Conservation (phyloP, 2,888 invertebrate species). For the Tipula unca region DNA sequence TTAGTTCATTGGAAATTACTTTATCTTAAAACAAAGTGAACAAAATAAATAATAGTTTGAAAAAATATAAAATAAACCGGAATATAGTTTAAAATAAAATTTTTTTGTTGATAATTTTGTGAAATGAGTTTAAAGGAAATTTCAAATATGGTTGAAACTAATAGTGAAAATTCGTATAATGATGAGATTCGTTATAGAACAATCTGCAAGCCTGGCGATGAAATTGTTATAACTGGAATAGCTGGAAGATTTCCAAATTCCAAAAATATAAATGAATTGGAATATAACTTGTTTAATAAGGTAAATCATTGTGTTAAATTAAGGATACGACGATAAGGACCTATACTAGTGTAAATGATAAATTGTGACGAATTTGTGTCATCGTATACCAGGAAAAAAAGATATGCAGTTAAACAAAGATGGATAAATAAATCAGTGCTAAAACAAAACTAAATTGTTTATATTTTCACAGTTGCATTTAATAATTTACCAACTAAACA, state of each 20-base stretch:
- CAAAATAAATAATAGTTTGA: background rate
- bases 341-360: too few relatives aligned
- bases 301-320: constrained; percentile 29
- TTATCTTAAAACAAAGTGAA: too few relatives aligned
- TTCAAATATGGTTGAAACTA: background rate
- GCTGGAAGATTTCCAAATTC: constrained; percentile 57
- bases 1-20: background rate
- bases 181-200: background rate
- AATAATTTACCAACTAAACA: too few relatives aligned
- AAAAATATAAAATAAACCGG: background rate
- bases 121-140: background rate
- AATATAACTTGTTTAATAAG: constrained; percentile 52
- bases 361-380: too few relatives aligned
- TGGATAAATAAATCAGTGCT: too few relatives aligned
- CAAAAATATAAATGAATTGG: constrained; percentile 52
- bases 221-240: constrained; percentile 51
- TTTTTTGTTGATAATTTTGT: background rate
- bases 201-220: constrained; percentile 38
- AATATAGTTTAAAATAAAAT: too few relatives aligned
- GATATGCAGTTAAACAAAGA: too few relatives aligned
- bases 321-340: too few relatives aligned
- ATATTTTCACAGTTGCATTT: too few relatives aligned
- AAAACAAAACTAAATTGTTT: too few relatives aligned
- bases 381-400: too few relatives aligned
- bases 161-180: background rate